Evolutionary conservation across 2,797 vertebrate species (phyloP), one percentile per base, ranked within the genome.

Genomic region (Acanthurus lineatus): DNA sequence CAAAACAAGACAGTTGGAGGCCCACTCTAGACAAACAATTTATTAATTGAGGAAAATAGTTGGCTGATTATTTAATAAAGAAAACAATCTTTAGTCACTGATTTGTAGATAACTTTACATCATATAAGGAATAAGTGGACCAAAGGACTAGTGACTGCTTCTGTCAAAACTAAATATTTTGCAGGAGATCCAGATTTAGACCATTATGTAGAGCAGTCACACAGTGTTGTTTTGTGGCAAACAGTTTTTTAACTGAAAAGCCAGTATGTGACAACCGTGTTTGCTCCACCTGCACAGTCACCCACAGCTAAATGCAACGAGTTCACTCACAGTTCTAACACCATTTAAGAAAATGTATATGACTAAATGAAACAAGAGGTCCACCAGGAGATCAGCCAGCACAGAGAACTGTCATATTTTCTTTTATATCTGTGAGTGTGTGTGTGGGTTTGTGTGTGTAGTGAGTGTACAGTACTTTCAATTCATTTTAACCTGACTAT

Each of bases 321-420:
- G 20, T 59, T 48, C 14, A 47, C 44, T 59, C 35, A 4, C 51
- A 2, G 35, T 62, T 65, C 42, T 48, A 64, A 59, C 32, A 69
- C 19, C 51, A 17, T 45, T 45, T 6, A 68, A 19, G 9, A 64
- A 69, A 63, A 56, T 64, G 5, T 67, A 25, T 10, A 48, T 19
- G n/a, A 2, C 44, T 58, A 67, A 28, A 16, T 14, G 44, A 69
- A 82, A 14, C 35, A 56, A 58, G 65, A 70, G 19, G 40, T 57
- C 47, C 25, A 28, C 4, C 3, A 9, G 16, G 60, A 68, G 53
- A 74, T 58, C 53, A 53, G 48, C 17, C 22, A 56, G 6, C 49
- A 35, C 53, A 61, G 38, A 48, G 67, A 35, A 71, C 20, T 70
- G 56, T n/a, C 15, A 57, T 16, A 54, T 70, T 65, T 70, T 2